Base-by-base conservation (phyloP, 2,113 vertebrate species). In the Myiagra hebetior region DNA sequence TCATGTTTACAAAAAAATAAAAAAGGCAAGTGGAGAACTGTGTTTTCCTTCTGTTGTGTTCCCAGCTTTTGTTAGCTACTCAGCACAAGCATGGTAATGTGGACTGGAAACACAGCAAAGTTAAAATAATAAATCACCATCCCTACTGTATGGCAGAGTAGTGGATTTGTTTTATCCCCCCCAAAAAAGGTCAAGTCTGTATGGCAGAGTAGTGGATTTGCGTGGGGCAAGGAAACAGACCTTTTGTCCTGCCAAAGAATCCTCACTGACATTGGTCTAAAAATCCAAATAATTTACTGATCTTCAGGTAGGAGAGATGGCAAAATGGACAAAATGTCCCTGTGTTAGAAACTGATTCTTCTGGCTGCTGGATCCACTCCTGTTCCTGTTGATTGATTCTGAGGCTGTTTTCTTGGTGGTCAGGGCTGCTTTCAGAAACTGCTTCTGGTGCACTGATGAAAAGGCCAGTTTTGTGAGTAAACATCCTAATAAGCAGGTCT, bases 381-480 rank as follows among this genome's bases (percentile, higher is more conserved):
- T 78, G 44, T 17, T 69, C 79, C 76, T 70, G 50, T 3, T 84
- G 52, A 86, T 57, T 50, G 88, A 70, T 91, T 42, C 50, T 21
- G 24, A 65, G 50, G 26, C 28, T 0, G 0, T 87, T 91, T 83
- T 52, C 57, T 24, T 82, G 65, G 80, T 91, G 87, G 76, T 63
- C 85, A 84, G 79, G 30, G 68, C 68, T 88, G 55, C 72, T 86
- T 94, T 86, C 78, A 95, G 82, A 86, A 80, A 67, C 55, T 27
- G 22, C 56, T 87, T 17, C 31, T 1, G 41, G n/a, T 41, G 41
- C 37, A 14, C 74, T 3, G 62, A 79, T 76, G 78, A 87, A 92
- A 96, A 82, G 78, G 70, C 41, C n/a, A 52, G 8, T 73, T 93
- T 95, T 87, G 63, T 90, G 75, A 85, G 79, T 93, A 97, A 95